Percentiles rank a stretch among this genome's conserved stretches.
Evolutionary conservation across 1,140 invertebrate species (phyloP).

Genomic region (Apocrypta bakeri): DNA sequence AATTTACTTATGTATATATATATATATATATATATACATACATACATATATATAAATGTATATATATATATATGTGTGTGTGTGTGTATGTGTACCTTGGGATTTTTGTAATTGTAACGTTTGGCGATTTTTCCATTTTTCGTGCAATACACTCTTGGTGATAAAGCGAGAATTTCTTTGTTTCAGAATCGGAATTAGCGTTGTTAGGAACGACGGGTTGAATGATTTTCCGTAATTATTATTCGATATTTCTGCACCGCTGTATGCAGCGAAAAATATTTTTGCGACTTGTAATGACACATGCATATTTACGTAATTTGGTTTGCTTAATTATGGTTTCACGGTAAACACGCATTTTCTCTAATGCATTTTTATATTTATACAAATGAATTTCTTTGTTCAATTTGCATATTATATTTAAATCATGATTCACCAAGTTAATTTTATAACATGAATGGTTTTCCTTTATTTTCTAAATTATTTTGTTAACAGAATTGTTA

Average conservation of each 20-base stretch:
- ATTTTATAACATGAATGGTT: neutral
- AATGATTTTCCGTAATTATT: neutral
- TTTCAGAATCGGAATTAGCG: neutral
- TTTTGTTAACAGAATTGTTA: neutral
- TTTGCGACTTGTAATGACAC: slow-evolving; percentile 39
- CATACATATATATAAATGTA: neutral
- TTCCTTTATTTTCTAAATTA: neutral
- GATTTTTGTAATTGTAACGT: slow-evolving; percentile 28
- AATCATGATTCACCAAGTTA: slow-evolving; percentile 8
- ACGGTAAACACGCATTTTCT: slow-evolving; percentile 12
- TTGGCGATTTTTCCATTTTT: slow-evolving; percentile 30
- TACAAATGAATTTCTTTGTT: neutral
- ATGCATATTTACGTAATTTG: slow-evolving; percentile 51
- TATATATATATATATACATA: no score
- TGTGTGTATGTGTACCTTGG: neutral
- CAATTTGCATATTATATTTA: neutral
- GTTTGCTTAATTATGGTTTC: slow-evolving; percentile 30
- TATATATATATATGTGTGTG: neutral
- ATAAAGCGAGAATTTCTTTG: slow-evolving; percentile 3
- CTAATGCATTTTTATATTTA: neutral
- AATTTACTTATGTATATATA: neutral
- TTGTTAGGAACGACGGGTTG: neutral
- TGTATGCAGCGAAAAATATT: neutral
- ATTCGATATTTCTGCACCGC: neutral
- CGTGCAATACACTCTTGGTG: neutral